Evolutionary conservation across 2,797 vertebrate genomes (phyloP).

Genomic region (Clangula hyemalis): DNA sequence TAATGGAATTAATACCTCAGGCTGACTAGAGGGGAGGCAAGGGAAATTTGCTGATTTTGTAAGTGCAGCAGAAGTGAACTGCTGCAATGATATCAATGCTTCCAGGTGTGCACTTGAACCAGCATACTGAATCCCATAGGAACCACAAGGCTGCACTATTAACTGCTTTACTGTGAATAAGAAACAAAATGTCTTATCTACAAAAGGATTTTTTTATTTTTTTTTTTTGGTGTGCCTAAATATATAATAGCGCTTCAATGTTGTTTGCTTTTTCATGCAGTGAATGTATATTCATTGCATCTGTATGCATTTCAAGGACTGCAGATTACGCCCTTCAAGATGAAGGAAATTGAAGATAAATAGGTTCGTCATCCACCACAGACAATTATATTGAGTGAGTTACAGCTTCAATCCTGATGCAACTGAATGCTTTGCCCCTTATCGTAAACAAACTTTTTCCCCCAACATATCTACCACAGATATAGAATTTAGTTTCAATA

Average conservation of each 20-base stretch:
- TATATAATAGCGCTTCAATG: neutral
- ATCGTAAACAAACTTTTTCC: neutral
- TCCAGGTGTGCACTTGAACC: neutral
- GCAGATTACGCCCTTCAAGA: neutral
- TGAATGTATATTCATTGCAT: neutral
- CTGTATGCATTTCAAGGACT: neutral
- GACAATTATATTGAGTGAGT: neutral
- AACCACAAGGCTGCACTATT: neutral
- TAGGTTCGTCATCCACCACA: neutral
- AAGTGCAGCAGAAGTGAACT: neutral
- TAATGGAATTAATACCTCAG: neutral
- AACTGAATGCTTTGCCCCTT: neutral
- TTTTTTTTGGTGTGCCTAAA: neutral
- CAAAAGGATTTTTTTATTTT: neutral
- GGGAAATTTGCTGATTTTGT: neutral
- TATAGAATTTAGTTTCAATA: neutral
- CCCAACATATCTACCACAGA: neutral
- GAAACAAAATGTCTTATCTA: neutral
- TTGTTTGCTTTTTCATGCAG: neutral
- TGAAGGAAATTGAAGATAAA: neutral
- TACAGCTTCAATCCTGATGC: neutral
- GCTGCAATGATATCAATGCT: neutral
- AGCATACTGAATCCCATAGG: neutral
- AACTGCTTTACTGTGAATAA: neutral
- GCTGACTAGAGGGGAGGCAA: neutral